Percentiles rank a stretch among this genome's conserved stretches.
These are phyloP conservation scores for Periophthalmodon schlosseri DNA, from an alignment of 2,113 vertebrate species.

Conservation along the genomic window DNA sequence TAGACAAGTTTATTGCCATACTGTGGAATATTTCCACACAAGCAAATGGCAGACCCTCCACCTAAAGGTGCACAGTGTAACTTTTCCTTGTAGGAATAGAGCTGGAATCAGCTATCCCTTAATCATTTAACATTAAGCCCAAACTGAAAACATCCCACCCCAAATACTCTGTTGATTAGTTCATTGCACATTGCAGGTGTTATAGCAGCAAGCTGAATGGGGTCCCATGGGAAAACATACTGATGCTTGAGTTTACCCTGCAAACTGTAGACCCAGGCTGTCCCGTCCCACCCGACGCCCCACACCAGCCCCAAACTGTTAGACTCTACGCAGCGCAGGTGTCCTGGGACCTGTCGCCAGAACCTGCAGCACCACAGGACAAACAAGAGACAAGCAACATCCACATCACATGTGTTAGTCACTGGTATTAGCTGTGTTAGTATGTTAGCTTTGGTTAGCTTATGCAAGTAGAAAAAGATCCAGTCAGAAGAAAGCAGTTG, in stretches of 20 bases:
- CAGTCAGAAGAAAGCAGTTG: background rate
- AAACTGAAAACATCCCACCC: conserved; percentile 17
- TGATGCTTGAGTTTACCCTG: conserved; percentile 78
- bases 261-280: conserved; percentile 90
- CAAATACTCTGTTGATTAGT: too few species aligned
- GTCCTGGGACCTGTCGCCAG: conserved; percentile 94
- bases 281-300: conserved; percentile 91
- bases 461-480: background rate
- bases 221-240: conserved; percentile 13
- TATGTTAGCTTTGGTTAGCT: conserved; percentile 10
- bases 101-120: background rate
- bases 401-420: background rate
- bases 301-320: conserved; percentile 90
- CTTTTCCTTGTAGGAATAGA: too few species aligned
- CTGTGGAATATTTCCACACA: too few species aligned
- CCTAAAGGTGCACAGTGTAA: too few species aligned
- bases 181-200: background rate
- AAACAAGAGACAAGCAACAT: conserved; percentile 28
- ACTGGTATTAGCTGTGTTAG: conserved; percentile 21
- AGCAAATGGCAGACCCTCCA: too few species aligned
- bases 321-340: conserved; percentile 88
- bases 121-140: background rate
- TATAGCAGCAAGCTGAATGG: background rate
- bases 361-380: conserved; percentile 83
- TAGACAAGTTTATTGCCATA: too few species aligned